A percentile compares a stretch with the other conserved stretches of the same genome.
phyloP scores from a whole-genome alignment of 2,888 invertebrate species.

The Machimus atricapillus region DNA sequence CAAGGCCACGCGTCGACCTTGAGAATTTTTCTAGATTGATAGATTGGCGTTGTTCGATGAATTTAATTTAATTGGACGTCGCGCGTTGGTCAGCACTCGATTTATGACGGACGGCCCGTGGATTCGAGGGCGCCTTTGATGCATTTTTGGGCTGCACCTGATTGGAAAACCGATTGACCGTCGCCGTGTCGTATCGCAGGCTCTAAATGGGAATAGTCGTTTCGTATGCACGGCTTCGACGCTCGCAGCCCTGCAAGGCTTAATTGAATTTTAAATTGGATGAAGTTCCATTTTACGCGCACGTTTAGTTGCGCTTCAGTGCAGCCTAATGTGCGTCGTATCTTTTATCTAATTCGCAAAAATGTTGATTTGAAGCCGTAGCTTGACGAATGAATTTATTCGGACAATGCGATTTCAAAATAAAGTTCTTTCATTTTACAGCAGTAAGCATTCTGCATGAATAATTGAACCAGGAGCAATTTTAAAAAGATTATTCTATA shows the following conservation, averaged over 20 bases:
- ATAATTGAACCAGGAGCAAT: too few relatives aligned
- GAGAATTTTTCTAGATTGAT: constrained; percentile 9
- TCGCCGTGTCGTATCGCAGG: neutral
- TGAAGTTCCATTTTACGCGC: neutral
- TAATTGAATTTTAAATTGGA: constrained; percentile 28
- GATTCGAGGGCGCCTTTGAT: neutral
- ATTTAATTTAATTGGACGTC: constrained; percentile 21
- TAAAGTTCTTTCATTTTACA: too few relatives aligned
- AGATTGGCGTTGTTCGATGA: constrained; percentile 1
- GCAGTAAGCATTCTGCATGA: too few relatives aligned
- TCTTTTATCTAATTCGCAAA: neutral
- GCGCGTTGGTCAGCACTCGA: neutral
- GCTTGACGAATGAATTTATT: neutral
- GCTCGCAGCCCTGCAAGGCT: neutral
- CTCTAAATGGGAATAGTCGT: neutral
- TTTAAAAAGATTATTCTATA: too few relatives aligned
- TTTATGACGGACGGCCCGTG: neutral
- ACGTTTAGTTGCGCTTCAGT: neutral
- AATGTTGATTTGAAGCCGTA: neutral
- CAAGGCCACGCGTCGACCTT: constrained; percentile 1
- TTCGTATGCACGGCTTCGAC: neutral
- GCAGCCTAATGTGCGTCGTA: neutral
- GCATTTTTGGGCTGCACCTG: neutral
- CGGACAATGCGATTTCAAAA: too few relatives aligned
- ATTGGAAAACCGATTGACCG: constrained; percentile 13